Conservation (phyloP, 2,888 invertebrate species). For the Mythimna vitellina region DNA sequence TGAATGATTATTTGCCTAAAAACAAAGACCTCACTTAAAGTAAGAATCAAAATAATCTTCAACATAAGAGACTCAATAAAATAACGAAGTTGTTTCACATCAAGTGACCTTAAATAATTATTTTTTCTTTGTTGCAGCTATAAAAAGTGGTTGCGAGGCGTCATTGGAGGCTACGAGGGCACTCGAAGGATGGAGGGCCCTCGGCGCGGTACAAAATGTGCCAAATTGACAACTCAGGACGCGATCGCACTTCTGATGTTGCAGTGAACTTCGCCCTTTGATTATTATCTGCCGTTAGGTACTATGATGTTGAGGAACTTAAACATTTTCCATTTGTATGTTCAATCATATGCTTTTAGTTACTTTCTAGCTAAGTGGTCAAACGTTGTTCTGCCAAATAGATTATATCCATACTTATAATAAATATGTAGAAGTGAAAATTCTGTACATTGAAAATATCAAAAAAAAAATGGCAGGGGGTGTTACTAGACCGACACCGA, state of each 20-base stretch:
- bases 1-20: background rate
- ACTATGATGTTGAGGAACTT: slow-evolving; percentile 19
- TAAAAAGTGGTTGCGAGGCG: slow-evolving; percentile 80
- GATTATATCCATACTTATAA: too few species aligned
- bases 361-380: too few species aligned
- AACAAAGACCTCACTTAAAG: background rate
- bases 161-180: slow-evolving; percentile 74
- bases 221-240: slow-evolving; percentile 83
- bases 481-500: too few species aligned
- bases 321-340: background rate
- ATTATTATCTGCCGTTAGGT: slow-evolving; percentile 39
- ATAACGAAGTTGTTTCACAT: slow-evolving; percentile 72
- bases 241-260: slow-evolving; percentile 80
- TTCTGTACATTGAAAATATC: too few species aligned
- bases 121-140: slow-evolving; percentile 78
- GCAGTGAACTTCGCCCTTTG: slow-evolving; percentile 66
- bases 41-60: slow-evolving; percentile 22
- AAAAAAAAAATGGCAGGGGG: too few species aligned
- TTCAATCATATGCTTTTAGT: too few species aligned
- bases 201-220: slow-evolving; percentile 82
- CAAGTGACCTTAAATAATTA: slow-evolving; percentile 75
- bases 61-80: slow-evolving; percentile 49
- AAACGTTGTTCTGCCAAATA: too few species aligned
- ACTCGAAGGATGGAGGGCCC: slow-evolving; percentile 73
- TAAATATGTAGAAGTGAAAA: too few species aligned